Evolutionary conservation across 1,140 invertebrate genomes (phyloP).

Genomic region (Drosophila nebulosa): DNA sequence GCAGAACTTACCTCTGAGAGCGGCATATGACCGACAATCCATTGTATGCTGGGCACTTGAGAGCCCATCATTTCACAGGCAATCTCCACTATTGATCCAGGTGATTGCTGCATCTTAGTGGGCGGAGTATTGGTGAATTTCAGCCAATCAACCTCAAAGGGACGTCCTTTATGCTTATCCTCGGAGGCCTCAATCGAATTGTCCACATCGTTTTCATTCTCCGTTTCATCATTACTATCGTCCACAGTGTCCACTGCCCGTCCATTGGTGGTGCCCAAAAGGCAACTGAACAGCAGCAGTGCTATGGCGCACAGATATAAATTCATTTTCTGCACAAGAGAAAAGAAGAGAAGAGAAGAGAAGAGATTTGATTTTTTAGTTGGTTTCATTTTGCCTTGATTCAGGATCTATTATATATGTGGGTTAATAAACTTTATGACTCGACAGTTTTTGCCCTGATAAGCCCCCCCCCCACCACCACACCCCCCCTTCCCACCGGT

Average conservation of each 20-base stretch:
- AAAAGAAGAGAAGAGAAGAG: slow-evolving; percentile 5
- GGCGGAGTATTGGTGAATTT: slow-evolving; percentile 82
- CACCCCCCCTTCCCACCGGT: too few species aligned
- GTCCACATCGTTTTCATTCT: slow-evolving; percentile 63
- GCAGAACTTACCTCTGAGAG: slow-evolving; percentile 83
- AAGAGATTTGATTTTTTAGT: slow-evolving; percentile 21
- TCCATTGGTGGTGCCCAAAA: slow-evolving; percentile 45
- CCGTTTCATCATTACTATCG: slow-evolving; percentile 28
- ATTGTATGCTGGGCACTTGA: slow-evolving; percentile 86
- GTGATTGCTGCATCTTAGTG: slow-evolving; percentile 69
- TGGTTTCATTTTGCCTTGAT: not conserved
- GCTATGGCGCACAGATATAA: slow-evolving; percentile 76
- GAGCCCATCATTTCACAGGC: slow-evolving; percentile 86
- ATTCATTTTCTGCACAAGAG: slow-evolving; percentile 76
- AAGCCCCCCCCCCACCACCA: too few species aligned
- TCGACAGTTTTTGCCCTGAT: slow-evolving; percentile 6
- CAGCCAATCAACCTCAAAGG: slow-evolving; percentile 81
- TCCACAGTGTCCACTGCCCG: slow-evolving; percentile 71
- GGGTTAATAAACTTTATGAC: slow-evolving; percentile 68
- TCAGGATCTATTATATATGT: slow-evolving; percentile 43
- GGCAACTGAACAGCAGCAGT: slow-evolving; percentile 69
- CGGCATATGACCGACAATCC: slow-evolving; percentile 84
- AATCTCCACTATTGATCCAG: slow-evolving; percentile 83
- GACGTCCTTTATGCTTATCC: slow-evolving; percentile 35
- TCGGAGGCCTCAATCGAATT: slow-evolving; percentile 68